These are phyloP conservation scores for Xyrauchen texanus DNA, from an alignment of 2,113 vertebrate genomes.

Conservation along the genomic window DNA sequence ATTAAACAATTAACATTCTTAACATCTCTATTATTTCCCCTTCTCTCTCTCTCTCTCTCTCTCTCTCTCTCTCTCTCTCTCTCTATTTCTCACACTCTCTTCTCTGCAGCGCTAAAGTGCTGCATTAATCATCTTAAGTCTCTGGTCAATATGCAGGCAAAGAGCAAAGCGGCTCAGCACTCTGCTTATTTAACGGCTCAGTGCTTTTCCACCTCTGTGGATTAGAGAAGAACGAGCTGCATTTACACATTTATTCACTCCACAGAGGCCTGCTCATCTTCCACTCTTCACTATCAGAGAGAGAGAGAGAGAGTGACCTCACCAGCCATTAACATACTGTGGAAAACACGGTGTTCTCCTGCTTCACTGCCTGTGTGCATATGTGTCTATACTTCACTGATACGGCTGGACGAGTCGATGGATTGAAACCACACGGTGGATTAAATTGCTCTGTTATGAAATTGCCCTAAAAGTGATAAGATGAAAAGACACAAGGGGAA, in stretches of 20 bases:
- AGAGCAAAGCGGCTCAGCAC: slow-evolving; percentile 59
- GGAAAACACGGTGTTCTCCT: slow-evolving; percentile 44
- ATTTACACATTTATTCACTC: slow-evolving; percentile 60
- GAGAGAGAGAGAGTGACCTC: slow-evolving; percentile 36
- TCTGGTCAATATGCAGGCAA: slow-evolving; percentile 59
- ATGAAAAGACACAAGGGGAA: slow-evolving; percentile 44
- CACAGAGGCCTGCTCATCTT: slow-evolving; percentile 55
- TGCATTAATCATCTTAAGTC: slow-evolving; percentile 63
- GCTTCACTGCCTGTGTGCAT: slow-evolving; percentile 46
- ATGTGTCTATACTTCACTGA: slow-evolving; percentile 42
- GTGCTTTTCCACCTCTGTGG: slow-evolving; percentile 60
- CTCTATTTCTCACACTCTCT: slow-evolving; percentile 1
- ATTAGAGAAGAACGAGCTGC: slow-evolving; percentile 59
- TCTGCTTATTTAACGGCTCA: slow-evolving; percentile 60
- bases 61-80: slow-evolving; percentile 10
- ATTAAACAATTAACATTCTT: slow-evolving; percentile 55
- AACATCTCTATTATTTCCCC: slow-evolving; percentile 29
- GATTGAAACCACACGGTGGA: slow-evolving; percentile 49
- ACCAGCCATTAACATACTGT: slow-evolving; percentile 44
- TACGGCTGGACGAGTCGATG: slow-evolving; percentile 38
- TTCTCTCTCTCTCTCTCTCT: background rate
- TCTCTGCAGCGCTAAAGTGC: slow-evolving; percentile 50
- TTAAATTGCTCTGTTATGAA: slow-evolving; percentile 51
- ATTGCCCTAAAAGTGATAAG: slow-evolving; percentile 52
- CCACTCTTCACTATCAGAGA: slow-evolving; percentile 47